A percentile compares a stretch with the other conserved stretches of the same genome.
Conservation (phyloP, 2,888 invertebrate species). For the Diarsia dahlii region DNA sequence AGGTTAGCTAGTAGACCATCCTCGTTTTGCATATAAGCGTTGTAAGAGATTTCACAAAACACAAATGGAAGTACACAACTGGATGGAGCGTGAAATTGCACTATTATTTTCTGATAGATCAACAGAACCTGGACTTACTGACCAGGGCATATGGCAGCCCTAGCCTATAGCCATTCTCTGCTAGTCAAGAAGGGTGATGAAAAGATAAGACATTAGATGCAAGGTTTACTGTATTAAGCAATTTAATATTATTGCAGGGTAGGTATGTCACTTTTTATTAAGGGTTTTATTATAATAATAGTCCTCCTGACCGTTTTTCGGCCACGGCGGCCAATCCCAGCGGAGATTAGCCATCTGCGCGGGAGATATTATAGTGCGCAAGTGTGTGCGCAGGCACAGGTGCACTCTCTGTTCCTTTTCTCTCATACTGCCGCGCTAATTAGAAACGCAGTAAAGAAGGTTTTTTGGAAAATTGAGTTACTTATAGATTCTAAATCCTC, state of each 20-base stretch:
- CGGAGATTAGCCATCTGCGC: too few species aligned
- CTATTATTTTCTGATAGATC: not conserved
- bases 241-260: constrained; percentile 11
- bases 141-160: not conserved
- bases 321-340: too few species aligned
- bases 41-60: not conserved
- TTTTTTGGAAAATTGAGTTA: too few species aligned
- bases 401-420: too few species aligned
- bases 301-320: too few species aligned
- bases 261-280: not conserved
- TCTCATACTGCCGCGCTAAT: too few species aligned
- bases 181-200: not conserved
- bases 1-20: not conserved
- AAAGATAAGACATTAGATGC: not conserved
- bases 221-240: not conserved
- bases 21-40: accelerated
- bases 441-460: too few species aligned
- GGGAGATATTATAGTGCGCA: too few species aligned
- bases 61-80: too few species aligned
- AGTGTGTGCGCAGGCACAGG: too few species aligned
- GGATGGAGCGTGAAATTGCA: not conserved
- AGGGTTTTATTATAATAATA: too few species aligned
- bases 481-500: too few species aligned
- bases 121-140: not conserved
- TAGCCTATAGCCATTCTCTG: not conserved